Evolutionary conservation across 2,113 vertebrate genomes (phyloP).

Genomic region (Reinhardtius hippoglossoides): DNA sequence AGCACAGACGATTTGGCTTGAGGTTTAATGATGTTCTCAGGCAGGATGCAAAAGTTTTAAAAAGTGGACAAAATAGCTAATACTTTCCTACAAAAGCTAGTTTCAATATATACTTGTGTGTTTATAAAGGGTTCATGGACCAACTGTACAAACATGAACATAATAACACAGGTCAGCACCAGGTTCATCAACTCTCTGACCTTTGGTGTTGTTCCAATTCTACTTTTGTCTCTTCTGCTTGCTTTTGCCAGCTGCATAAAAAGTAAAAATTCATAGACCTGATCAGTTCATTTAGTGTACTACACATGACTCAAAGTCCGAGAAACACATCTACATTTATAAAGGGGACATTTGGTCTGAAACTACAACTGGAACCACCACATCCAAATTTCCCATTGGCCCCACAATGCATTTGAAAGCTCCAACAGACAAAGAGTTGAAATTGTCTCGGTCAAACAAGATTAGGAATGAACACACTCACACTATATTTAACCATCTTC

Average conservation of each 20-base stretch:
- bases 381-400: neutral
- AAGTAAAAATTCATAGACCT: no score
- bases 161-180: neutral
- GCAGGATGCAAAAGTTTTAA: neutral
- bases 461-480: neutral
- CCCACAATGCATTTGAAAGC: neutral
- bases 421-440: neutral
- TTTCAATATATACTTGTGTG: neutral
- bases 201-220: no score
- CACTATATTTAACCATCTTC: neutral
- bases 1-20: constrained; percentile 15
- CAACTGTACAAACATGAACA: neutral
- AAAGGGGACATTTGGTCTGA: no score
- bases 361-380: no score
- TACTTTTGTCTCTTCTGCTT: no score
- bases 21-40: constrained; percentile 52
- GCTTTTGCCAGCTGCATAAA: no score
- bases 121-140: neutral
- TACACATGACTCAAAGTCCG: no score
- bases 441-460: neutral
- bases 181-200: no score
- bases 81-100: neutral
- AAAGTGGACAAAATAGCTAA: neutral
- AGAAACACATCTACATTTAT: no score
- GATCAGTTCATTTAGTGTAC: no score